Base-by-base conservation (phyloP, 1,140 invertebrate genomes). In the Bombus soroeensis region DNA sequence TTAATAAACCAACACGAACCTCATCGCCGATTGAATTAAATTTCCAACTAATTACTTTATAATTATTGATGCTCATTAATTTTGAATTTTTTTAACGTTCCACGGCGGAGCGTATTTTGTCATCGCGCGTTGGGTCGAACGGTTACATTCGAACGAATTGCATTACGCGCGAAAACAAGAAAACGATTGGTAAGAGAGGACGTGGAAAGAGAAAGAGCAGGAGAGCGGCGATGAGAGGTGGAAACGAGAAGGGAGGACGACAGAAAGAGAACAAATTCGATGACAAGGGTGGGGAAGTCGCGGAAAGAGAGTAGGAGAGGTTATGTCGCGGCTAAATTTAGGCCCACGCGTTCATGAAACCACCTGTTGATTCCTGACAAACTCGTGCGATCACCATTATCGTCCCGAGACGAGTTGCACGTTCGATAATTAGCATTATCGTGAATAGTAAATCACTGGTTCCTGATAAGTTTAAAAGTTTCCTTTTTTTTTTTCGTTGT, bases 281-380 rank as follows among this genome's bases (percentile, higher is more conserved):
- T 47, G 77, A 83, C 47, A 13, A 70, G 53, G 70, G 71, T 59
- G 64, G 59, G 79, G 43, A 41, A 68, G 64, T 68, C 37, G 79
- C 68, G 22, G 53, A 83, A 84, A 86, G 66, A 57, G 85, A 80
- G 68, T 73, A 87, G 76, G 78, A 85, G 78, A 70, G 28, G 71
- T 75, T 76, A 81, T 88, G 76, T 88, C 76, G 78, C 34, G 87
- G 77, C 86, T 90, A 88, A 90, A 90, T 90, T 90, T 90, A 88
- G 76, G 80, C 77, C 88, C 85, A 81, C 77, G 86, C 81, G 47
- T 77, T 79, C 64, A 72, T 64, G 77, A 57, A 83, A 68, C 80
- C 87, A 83, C 87, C 87, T 88, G 83, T 88, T 88, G 83, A 77
- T 89, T 43, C 75, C 68, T 72, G 72, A 66, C 32, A 57, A 77